Conservation (phyloP, 2,797 vertebrate species). For the Sebastes hubbsi region DNA sequence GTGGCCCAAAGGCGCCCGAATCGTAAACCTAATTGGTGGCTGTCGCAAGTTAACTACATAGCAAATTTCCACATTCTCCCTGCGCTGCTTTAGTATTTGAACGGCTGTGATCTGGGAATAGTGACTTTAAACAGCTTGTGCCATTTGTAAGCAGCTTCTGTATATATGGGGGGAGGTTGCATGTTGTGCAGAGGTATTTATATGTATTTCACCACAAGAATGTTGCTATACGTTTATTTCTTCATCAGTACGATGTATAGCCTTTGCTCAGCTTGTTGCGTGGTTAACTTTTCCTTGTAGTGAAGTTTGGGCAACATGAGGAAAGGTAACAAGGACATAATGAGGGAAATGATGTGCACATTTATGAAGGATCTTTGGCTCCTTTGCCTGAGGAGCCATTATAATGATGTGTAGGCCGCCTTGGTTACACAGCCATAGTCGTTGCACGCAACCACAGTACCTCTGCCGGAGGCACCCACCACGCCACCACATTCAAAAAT, state of each 20-base stretch:
- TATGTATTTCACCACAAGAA: not conserved
- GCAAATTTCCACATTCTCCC: slow-evolving; percentile 74
- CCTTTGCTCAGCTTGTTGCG: slow-evolving; percentile 19
- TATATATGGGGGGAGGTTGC: not conserved
- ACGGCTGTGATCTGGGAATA: slow-evolving; percentile 43
- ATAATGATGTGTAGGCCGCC: slow-evolving; percentile 74
- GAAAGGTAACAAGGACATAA: slow-evolving; percentile 62
- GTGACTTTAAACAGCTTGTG: slow-evolving; percentile 56
- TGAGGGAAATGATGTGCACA: slow-evolving; percentile 61
- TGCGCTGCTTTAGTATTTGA: slow-evolving; percentile 59
- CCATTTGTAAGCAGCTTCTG: slow-evolving; percentile 57
- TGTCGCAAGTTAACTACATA: slow-evolving; percentile 71
- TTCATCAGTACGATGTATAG: not conserved
- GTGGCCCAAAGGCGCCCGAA: slow-evolving; percentile 71
- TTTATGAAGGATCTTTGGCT: slow-evolving; percentile 71
- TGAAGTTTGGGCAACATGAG: slow-evolving; percentile 34
- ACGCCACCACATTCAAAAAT: slow-evolving; percentile 78
- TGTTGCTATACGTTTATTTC: slow-evolving; percentile 1
- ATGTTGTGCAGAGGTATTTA: slow-evolving; percentile 27
- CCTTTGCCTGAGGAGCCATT: slow-evolving; percentile 68
- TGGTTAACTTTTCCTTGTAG: slow-evolving; percentile 27
- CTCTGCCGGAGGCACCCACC: slow-evolving; percentile 63
- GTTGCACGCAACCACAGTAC: slow-evolving; percentile 66
- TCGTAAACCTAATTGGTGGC: slow-evolving; percentile 68
- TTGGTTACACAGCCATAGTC: slow-evolving; percentile 67